Conservation (phyloP, 2,113 vertebrate genomes). For the Murina feae region DNA sequence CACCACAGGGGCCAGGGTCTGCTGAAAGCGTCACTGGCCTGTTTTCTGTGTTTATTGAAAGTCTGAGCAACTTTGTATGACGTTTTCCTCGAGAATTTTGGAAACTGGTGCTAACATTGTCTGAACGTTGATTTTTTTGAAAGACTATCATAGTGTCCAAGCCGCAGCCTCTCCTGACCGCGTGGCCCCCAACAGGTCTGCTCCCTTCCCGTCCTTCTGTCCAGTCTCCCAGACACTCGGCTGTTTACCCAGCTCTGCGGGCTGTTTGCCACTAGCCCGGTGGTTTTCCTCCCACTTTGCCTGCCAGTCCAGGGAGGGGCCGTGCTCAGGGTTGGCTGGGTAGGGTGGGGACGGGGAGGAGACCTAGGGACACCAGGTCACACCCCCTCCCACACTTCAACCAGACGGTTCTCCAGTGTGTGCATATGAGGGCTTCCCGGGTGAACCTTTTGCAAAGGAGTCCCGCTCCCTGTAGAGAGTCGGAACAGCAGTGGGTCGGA, state of each 20-base stretch:
- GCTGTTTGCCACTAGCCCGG: neutral
- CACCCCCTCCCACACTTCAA: neutral
- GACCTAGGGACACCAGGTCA: neutral
- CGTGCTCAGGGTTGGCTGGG: neutral
- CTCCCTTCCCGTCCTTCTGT: neutral
- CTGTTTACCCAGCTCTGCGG: neutral
- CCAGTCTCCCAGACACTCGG: neutral
- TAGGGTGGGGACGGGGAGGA: neutral
- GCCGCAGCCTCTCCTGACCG: neutral
- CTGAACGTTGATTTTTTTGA: neutral
- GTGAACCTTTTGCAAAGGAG: neutral
- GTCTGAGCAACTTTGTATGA: neutral
- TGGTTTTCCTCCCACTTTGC: neutral
- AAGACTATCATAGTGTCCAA: neutral
- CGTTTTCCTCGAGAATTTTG: neutral
- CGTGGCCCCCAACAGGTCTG: rapidly evolving
- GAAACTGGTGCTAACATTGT: neutral
- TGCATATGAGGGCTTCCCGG: neutral
- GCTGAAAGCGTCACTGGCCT: neutral
- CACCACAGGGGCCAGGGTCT: neutral
- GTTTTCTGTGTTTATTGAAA: neutral
- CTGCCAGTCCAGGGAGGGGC: neutral
- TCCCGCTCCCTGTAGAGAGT: neutral
- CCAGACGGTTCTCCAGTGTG: too few species aligned
- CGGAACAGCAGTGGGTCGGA: neutral